These are phyloP conservation scores for Galagoides demidoff DNA, from an alignment of 2,797 vertebrate genomes.

Conservation along the genomic window DNA sequence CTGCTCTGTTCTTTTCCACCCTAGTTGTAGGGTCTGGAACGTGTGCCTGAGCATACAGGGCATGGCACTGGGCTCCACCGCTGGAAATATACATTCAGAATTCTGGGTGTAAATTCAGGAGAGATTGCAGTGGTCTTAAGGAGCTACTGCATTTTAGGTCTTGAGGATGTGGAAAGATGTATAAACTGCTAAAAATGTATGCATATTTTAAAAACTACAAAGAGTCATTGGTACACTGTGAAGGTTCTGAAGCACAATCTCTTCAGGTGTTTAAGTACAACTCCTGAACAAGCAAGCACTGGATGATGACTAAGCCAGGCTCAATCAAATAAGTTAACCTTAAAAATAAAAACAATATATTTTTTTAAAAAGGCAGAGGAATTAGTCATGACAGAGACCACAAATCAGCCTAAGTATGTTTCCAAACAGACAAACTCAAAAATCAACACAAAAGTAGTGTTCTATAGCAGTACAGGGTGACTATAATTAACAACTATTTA, in stretches of 20 bases:
- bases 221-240: neutral
- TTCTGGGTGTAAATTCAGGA: neutral
- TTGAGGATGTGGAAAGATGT: neutral
- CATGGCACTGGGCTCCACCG: rapidly evolving
- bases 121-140: too few species aligned
- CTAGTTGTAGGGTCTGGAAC: too few species aligned
- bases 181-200: neutral
- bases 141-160: neutral
- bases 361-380: neutral
- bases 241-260: neutral
- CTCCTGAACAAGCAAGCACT: neutral
- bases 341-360: neutral
- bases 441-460: neutral
- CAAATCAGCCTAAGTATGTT: neutral
- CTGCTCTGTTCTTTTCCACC: neutral
- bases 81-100: too few species aligned
- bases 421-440: neutral
- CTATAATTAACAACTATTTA: neutral
- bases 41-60: neutral
- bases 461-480: neutral
- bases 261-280: neutral
- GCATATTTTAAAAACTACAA: neutral
- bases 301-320: neutral
- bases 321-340: neutral
- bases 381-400: neutral